phyloP scores from a whole-genome alignment of 53 echinoderm and acorn worm genomes.

The Paracentrotus lividus region DNA sequence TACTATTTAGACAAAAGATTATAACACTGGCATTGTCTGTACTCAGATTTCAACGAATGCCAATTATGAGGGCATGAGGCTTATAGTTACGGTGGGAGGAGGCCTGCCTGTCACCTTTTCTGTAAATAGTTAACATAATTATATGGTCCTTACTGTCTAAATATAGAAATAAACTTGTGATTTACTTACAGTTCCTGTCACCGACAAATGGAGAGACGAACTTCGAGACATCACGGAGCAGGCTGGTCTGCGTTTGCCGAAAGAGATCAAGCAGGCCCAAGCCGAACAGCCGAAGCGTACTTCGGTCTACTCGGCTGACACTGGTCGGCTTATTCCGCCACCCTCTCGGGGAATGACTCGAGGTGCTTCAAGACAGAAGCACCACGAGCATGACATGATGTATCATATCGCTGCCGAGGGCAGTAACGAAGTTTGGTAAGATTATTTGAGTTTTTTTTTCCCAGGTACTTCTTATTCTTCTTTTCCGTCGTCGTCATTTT shows the following conservation, averaged over 20 bases:
- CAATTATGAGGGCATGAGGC: no score
- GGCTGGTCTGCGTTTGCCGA: conserved; percentile 90
- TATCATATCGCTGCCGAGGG: conserved; percentile 87
- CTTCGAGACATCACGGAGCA: conserved; percentile 87
- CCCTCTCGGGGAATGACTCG: conserved; percentile 96
- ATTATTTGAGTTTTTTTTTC: neutral
- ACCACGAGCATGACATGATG: conserved; percentile 78
- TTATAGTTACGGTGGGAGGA: no score
- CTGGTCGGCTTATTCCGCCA: conserved; percentile 95
- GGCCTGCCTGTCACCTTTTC: no score
- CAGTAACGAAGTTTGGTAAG: conserved; percentile 91
- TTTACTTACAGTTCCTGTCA: conserved; percentile 83
- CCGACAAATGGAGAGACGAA: conserved; percentile 96
- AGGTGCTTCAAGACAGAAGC: conserved; percentile 86
- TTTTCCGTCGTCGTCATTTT: neutral
- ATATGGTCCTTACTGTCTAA: no score
- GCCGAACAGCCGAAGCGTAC: conserved; percentile 90
- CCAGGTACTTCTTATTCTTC: neutral
- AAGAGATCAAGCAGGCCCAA: conserved; percentile 86
- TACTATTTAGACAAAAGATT: no score
- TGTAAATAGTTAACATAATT: no score
- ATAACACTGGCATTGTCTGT: no score
- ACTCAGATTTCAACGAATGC: no score
- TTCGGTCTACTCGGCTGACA: conserved; percentile 96
- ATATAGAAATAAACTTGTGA: neutral